Evolutionary conservation across 1,140 invertebrate genomes (phyloP), one percentile per base, ranked within the genome.

Genomic region (Pseudomyrmex dendroicus): DNA sequence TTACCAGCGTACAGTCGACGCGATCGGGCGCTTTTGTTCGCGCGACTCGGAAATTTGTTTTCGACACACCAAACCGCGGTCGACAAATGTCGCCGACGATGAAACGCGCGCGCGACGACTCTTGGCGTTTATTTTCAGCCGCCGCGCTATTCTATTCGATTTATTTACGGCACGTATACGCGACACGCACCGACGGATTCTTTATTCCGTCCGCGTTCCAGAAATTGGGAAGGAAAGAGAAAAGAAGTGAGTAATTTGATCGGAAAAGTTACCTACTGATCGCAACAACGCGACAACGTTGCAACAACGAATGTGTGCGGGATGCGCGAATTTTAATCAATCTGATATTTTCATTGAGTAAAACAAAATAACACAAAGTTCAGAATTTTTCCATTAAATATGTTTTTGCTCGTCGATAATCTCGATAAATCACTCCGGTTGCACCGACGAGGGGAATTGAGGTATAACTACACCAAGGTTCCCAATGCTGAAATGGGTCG

Each of bases 101-200:
- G 25, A 66, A 54, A 52, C 52, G 48, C 35, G 15, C 22, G 54
- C 20, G 35, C 20, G 48, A 15, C 20, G 48, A 15, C 44, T 68
- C 64, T n/a, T 63, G 13, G 44, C 67, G 76, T 82, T 35, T 73
- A 82, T 84, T 73, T 82, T 82, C 68, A 73, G 77, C 70, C 54
- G 48, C 54, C 52, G 64, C 44, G 76, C 76, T 70, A 59, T 70
- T 48, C 76, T 46, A 64, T 44, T 44, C 72, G n/a, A 82, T 82
- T 82, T 84, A 84, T 82, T 84, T 84, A 82, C 77, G 48, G 66
- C 46, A 44, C 67, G 44, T 3, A 35, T 52, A 44, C 48, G 76
- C 35, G 35, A 35, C 35, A 68, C 35, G 44, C 15, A 56, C 35
- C 62, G n/a, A 17, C 44, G 64, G 70, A 80, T 70, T n/a, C 66